phyloP scores from a whole-genome alignment of 1,140 invertebrate genomes.

The Drosophila subpulchrella region DNA sequence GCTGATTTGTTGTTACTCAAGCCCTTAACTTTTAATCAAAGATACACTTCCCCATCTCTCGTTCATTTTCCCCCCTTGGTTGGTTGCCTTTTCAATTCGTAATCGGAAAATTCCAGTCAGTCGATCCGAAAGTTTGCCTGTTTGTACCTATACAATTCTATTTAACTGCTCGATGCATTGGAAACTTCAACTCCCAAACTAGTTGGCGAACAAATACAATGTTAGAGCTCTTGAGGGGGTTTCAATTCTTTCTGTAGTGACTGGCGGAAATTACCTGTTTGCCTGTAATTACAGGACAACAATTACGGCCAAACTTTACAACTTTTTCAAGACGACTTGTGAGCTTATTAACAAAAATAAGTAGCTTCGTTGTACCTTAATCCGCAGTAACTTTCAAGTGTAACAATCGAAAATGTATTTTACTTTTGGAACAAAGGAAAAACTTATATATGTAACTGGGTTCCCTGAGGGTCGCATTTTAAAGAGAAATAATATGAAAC shows the following conservation, averaged over 20 bases:
- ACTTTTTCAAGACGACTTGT: background rate
- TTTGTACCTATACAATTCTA: background rate
- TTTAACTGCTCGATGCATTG: constrained; percentile 28
- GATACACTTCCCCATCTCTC: constrained; percentile 19
- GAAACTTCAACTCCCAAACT: constrained; percentile 10
- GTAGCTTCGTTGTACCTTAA: background rate
- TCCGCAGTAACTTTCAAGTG: background rate
- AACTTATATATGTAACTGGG: too few relatives aligned
- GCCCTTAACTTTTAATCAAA: constrained; percentile 62
- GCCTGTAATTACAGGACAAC: constrained; percentile 10
- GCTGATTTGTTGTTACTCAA: constrained; percentile 38
- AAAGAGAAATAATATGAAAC: background rate
- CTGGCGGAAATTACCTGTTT: background rate
- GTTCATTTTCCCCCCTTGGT: background rate
- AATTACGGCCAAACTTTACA: background rate
- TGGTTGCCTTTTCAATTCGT: constrained; percentile 10
- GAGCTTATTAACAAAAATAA: background rate
- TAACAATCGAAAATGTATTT: background rate
- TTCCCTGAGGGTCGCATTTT: too few relatives aligned
- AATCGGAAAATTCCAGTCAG: background rate
- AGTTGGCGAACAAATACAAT: constrained; percentile 2
- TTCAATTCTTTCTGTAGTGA: background rate
- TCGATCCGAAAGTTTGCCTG: constrained; percentile 26
- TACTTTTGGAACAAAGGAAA: background rate
- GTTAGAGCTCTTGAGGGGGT: background rate